These are phyloP conservation scores for Nephila pilipes DNA, from an alignment of 1,140 invertebrate genomes.

Conservation along the genomic window DNA sequence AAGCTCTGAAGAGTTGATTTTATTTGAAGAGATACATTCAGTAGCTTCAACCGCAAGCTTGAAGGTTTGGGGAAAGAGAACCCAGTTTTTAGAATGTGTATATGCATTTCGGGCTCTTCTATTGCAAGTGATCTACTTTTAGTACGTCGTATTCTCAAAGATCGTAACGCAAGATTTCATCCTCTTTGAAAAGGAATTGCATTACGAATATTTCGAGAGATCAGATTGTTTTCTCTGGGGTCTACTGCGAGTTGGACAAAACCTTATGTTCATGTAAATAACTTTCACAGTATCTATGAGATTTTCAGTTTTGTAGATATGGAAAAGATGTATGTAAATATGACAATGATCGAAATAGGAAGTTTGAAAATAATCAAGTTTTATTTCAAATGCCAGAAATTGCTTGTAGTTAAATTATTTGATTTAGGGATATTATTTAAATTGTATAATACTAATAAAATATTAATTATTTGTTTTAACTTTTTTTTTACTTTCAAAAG, in stretches of 20 bases:
- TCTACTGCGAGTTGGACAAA: neutral
- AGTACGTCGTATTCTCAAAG: conserved; percentile 9
- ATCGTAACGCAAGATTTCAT: neutral
- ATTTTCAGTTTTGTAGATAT: neutral
- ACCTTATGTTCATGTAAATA: neutral
- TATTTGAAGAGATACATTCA: conserved; percentile 19
- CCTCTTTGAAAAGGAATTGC: neutral
- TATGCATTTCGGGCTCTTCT: neutral
- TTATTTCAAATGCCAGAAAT: too few relatives aligned
- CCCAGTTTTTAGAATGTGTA: neutral
- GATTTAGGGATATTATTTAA: too few relatives aligned
- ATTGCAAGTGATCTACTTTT: neutral
- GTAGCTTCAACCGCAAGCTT: conserved; percentile 32
- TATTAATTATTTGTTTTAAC: too few relatives aligned
- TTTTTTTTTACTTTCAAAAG: too few relatives aligned
- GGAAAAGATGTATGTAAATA: neutral
- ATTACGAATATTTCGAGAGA: neutral
- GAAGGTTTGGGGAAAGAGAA: neutral
- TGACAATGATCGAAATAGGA: neutral
- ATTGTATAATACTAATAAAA: too few relatives aligned
- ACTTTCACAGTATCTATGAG: neutral
- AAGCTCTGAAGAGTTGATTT: conserved; percentile 26
- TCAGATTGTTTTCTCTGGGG: conserved; percentile 14
- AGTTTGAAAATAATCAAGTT: neutral
- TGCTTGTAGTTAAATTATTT: too few relatives aligned